Conservation (phyloP, 2,888 invertebrate species). For the Agrochola lota region DNA sequence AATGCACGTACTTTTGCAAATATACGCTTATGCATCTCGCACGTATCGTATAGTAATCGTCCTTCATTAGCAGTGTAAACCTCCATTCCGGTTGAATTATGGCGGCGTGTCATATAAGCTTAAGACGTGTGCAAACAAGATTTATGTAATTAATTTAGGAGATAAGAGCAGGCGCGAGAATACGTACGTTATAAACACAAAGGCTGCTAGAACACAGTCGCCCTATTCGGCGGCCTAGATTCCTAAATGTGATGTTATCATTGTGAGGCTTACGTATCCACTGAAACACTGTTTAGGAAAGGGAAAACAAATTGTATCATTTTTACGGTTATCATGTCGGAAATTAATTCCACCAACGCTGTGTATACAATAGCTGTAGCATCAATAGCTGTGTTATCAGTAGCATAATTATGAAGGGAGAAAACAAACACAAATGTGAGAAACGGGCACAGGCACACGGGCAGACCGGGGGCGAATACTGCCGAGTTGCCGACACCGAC, state of each 20-base stretch:
- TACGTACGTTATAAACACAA: constrained; percentile 85
- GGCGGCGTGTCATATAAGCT: constrained; percentile 89
- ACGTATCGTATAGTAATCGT: constrained; percentile 77
- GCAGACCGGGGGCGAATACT: constrained; percentile 73
- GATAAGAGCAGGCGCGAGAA: constrained; percentile 87
- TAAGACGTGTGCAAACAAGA: constrained; percentile 90
- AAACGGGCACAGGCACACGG: constrained; percentile 61
- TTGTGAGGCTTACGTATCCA: constrained; percentile 10
- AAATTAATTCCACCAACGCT: constrained; percentile 55
- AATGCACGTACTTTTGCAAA: constrained; percentile 21
- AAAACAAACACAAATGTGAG: constrained; percentile 69
- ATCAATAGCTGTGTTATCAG: constrained; percentile 74
- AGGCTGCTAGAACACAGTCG: constrained; percentile 75
- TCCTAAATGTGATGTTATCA: constrained; percentile 33
- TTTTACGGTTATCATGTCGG: constrained; percentile 9
- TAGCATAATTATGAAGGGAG: constrained; percentile 73
- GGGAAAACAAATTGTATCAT: constrained; percentile 3
- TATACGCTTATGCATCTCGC: constrained; percentile 60
- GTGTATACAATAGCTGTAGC: constrained; percentile 63
- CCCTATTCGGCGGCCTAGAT: constrained; percentile 46
- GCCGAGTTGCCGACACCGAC: constrained; percentile 82
- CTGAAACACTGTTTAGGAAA: constrained; percentile 11
- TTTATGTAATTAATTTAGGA: constrained; percentile 91
- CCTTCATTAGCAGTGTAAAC: constrained; percentile 89
- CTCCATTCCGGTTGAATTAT: constrained; percentile 86